phyloP scores from a whole-genome alignment of 2,888 invertebrate genomes.

The Dynastes grantii region DNA sequence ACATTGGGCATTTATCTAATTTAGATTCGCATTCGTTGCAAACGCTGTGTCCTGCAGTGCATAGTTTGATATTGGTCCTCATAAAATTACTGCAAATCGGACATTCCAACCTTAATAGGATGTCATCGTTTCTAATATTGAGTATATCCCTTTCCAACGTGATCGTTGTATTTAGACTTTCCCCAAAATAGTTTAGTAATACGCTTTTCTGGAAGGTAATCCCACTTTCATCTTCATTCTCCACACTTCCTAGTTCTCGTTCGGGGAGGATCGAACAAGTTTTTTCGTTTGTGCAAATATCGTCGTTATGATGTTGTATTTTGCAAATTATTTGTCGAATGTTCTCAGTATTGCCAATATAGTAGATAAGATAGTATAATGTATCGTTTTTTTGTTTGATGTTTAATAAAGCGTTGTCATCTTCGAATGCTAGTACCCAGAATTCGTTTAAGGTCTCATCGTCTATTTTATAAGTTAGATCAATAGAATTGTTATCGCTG shows the following conservation, averaged over 20 bases:
- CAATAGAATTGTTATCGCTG: conserved; percentile 30
- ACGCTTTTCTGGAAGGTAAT: conserved; percentile 17
- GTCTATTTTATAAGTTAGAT: conserved; percentile 29
- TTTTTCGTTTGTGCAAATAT: conserved; percentile 37
- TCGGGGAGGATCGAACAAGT: conserved; percentile 26
- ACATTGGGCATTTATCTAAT: conserved; percentile 48
- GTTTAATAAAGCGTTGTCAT: conserved; percentile 35
- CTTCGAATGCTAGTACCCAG: conserved; percentile 35
- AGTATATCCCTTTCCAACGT: conserved; percentile 40
- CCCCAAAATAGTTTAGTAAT: conserved; percentile 40
- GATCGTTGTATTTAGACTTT: conserved; percentile 25
- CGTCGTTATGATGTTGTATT: conserved; percentile 32
- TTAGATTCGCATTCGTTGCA: conserved; percentile 43
- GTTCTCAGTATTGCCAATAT: conserved; percentile 30
- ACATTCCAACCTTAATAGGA: conserved; percentile 44
- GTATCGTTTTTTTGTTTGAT: conserved; percentile 28
- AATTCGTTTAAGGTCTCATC: conserved; percentile 15
- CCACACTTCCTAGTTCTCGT: conserved; percentile 10
- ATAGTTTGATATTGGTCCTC: conserved; percentile 39
- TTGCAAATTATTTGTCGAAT: conserved; percentile 22
- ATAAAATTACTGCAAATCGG: conserved; percentile 48
- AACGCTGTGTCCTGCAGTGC: conserved; percentile 43
- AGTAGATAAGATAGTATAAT: conserved; percentile 39
- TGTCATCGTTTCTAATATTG: conserved; percentile 30
- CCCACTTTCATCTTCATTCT: conserved; percentile 5